phyloP scores from a whole-genome alignment of 2,113 vertebrate genomes.

The Psammodynastes pulverulentus region DNA sequence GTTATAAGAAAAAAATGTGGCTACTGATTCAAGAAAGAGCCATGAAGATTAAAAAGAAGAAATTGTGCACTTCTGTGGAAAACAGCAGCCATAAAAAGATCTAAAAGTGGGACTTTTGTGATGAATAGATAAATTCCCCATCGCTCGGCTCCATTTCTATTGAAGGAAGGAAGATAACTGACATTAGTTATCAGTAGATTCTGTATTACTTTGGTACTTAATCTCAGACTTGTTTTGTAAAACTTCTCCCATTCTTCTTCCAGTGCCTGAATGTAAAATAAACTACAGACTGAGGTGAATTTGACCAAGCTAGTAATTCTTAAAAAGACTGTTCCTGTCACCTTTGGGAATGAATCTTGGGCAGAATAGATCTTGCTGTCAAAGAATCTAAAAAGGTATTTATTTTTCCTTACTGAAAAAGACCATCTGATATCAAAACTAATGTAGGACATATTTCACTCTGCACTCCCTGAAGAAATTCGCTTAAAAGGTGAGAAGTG shows the following conservation, averaged over 20 bases:
- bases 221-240: constrained; percentile 27
- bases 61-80: background rate
- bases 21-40: background rate
- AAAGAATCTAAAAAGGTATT: constrained; percentile 8
- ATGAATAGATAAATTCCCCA: background rate
- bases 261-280: background rate
- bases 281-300: background rate
- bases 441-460: background rate
- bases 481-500: constrained; percentile 1
- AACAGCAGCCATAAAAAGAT: background rate
- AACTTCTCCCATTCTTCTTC: background rate
- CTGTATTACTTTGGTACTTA: background rate
- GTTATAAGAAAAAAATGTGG: background rate
- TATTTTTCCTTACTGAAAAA: background rate
- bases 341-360: constrained; percentile 5
- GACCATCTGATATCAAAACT: background rate
- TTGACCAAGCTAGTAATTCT: background rate
- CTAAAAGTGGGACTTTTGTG: background rate
- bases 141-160: background rate
- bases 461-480: background rate
- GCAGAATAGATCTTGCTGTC: constrained; percentile 2
- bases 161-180: background rate
- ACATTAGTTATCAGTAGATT: background rate
- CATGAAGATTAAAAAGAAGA: background rate
- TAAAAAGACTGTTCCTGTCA: background rate